phyloP scores from a whole-genome alignment of 2,888 invertebrate species.

The Hemaris fuciformis region DNA sequence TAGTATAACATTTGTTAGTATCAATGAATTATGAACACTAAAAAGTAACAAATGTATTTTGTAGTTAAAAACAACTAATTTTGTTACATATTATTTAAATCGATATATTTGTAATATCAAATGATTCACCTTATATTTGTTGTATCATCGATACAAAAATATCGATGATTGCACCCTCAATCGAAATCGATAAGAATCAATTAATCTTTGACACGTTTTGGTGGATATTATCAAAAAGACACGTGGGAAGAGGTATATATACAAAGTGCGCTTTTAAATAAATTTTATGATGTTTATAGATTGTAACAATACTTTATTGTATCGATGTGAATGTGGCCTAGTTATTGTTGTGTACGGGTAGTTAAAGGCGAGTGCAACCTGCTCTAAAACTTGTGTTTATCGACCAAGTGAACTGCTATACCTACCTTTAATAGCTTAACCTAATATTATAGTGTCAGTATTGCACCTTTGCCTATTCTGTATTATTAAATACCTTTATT shows the following conservation, averaged over 20 bases:
- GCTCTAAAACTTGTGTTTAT: too few relatives aligned
- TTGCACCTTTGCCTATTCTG: too few relatives aligned
- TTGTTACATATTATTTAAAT: not conserved
- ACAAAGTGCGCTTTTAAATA: slow-evolving; percentile 7
- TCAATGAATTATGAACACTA: not conserved
- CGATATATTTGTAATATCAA: not conserved
- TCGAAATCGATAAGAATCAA: not conserved
- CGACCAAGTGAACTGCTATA: too few relatives aligned
- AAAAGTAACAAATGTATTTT: not conserved
- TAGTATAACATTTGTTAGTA: not conserved
- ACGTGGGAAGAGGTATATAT: not conserved
- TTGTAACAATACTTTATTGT: not conserved
- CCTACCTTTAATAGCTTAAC: too few relatives aligned
- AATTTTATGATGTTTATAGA: not conserved
- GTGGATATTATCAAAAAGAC: not conserved
- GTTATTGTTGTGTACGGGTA: not conserved
- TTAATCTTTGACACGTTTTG: not conserved
- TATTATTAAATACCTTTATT: too few relatives aligned
- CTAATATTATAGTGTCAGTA: too few relatives aligned
- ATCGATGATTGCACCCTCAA: not conserved
- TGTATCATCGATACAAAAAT: too few relatives aligned
- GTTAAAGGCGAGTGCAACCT: not conserved
- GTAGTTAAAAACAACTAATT: not conserved
- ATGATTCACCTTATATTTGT: not conserved
- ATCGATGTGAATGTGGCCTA: slow-evolving; percentile 1